phyloP scores from a whole-genome alignment of 1,140 invertebrate species.

The Diprion similis region DNA sequence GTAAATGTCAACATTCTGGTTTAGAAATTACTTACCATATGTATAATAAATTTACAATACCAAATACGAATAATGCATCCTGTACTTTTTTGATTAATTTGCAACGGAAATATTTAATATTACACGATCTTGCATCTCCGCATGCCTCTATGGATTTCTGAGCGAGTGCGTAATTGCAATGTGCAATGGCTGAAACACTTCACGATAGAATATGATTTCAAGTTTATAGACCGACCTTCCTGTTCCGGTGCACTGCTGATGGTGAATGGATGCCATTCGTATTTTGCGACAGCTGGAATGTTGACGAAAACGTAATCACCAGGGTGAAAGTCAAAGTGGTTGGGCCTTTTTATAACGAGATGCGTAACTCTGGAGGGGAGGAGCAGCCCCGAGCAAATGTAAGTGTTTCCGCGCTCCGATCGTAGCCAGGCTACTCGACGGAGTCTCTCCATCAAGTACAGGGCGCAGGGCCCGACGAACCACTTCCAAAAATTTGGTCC shows the following conservation, averaged over 20 bases:
- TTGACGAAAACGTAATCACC: conserved; percentile 96
- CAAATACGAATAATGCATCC: too few relatives aligned
- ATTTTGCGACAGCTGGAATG: conserved; percentile 89
- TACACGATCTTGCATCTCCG: background rate
- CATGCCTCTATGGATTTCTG: too few relatives aligned
- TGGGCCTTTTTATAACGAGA: conserved; percentile 84
- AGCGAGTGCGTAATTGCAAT: background rate
- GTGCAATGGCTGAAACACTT: background rate
- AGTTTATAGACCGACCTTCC: conserved; percentile 68
- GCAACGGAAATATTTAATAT: background rate
- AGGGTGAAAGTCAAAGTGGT: conserved; percentile 87
- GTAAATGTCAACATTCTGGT: too few relatives aligned
- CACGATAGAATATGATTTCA: background rate
- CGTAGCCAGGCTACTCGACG: conserved; percentile 70
- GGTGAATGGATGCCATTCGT: conserved; percentile 98
- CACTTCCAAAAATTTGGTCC: conserved; percentile 96
- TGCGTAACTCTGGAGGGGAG: conserved; percentile 88
- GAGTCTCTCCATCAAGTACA: conserved; percentile 83
- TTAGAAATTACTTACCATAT: too few relatives aligned
- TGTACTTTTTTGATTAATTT: too few relatives aligned
- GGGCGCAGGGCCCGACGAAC: conserved; percentile 83
- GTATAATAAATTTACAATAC: too few relatives aligned
- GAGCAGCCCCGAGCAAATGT: conserved; percentile 84
- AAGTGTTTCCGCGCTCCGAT: conserved; percentile 79
- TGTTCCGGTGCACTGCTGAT: conserved; percentile 95